Evolutionary conservation across 2,888 invertebrate genomes (phyloP).

Genomic region (Drymonia ruficornis): DNA sequence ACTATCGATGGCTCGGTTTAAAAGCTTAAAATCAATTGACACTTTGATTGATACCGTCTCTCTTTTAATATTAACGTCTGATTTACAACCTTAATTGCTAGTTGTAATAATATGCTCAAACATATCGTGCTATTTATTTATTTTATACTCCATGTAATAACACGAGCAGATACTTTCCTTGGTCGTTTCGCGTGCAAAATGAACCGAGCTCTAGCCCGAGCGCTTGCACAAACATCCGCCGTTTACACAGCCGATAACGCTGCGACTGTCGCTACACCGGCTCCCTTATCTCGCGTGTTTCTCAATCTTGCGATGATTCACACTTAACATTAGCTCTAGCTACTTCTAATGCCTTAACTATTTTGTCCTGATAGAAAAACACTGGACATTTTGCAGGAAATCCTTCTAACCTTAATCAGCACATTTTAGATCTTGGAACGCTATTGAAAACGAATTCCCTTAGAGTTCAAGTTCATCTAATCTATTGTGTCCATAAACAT

Average conservation of each 20-base stretch:
- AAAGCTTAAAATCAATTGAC: too few species aligned
- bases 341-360: constrained; percentile 25
- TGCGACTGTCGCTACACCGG: constrained; percentile 39
- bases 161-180: background rate
- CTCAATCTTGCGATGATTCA: constrained; percentile 39
- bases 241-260: constrained; percentile 64
- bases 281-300: constrained; percentile 55
- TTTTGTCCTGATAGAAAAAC: constrained; percentile 14
- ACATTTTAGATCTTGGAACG: background rate
- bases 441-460: too few species aligned
- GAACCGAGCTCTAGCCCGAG: constrained; percentile 41
- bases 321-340: background rate
- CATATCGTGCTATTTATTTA: constrained; percentile 2
- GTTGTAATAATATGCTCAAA: background rate
- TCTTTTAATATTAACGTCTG: background rate
- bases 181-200: constrained; percentile 34
- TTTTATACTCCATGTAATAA: constrained; percentile 3
- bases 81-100: background rate
- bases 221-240: constrained; percentile 70
- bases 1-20: too few species aligned
- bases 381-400: too few species aligned
- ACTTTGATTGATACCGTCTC: too few species aligned
- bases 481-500: background rate
- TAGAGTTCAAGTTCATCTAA: constrained; percentile 6
- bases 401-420: background rate